Percentiles rank a stretch among this genome's conserved stretches.
These are phyloP conservation scores for Thereva unica DNA, from an alignment of 2,888 invertebrate genomes.

Conservation along the genomic window DNA sequence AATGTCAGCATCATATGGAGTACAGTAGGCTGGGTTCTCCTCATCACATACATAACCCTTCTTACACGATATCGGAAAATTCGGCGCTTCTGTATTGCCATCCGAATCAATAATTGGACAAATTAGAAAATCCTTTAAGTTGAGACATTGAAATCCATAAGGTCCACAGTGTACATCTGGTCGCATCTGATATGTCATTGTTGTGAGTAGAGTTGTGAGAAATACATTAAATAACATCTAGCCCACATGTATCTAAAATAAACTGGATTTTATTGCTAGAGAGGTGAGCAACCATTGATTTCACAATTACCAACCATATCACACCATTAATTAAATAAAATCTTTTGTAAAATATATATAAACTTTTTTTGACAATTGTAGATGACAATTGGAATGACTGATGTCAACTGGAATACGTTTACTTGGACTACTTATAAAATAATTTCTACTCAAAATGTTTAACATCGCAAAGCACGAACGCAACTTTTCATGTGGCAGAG, in stretches of 20 bases:
- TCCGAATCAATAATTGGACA: conserved; percentile 40
- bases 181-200: background rate
- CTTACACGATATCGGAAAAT: conserved; percentile 39
- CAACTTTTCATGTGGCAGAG: too few species aligned
- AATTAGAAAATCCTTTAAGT: conserved; percentile 41
- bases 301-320: too few species aligned
- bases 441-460: too few species aligned
- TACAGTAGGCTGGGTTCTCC: conserved; percentile 46
- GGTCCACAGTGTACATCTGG: conserved; percentile 40
- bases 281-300: too few species aligned
- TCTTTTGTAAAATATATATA: too few species aligned
- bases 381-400: too few species aligned
- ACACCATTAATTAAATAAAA: too few species aligned
- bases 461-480: too few species aligned
- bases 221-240: conserved; percentile 36
- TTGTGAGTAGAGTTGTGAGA: conserved; percentile 10
- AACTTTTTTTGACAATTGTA: too few species aligned
- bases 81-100: conserved; percentile 38
- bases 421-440: too few species aligned
- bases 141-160: conserved; percentile 45
- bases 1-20: conserved; percentile 37
- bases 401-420: too few species aligned
- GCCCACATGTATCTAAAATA: conserved; percentile 25
- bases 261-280: background rate
- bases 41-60: conserved; percentile 44